These are phyloP conservation scores for Centropyge bicolor DNA, from an alignment of 2,797 vertebrate species.

Conservation along the genomic window DNA sequence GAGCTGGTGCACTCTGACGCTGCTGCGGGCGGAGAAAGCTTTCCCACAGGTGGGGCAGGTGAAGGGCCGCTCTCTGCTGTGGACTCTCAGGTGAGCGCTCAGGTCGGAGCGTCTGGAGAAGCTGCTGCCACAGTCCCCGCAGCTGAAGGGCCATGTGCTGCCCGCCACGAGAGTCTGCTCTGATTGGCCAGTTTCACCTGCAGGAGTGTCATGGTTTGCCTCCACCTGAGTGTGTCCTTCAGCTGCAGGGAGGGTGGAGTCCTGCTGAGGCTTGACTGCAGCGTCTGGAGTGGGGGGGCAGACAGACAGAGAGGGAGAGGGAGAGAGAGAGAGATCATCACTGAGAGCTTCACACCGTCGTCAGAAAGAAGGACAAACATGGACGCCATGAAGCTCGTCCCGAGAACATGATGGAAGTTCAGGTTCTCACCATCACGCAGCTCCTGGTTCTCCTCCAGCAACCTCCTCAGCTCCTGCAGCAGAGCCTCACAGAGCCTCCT, in stretches of 20 bases:
- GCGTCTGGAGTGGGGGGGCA: neutral
- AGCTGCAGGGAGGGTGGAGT: neutral
- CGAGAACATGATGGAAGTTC: neutral
- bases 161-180: neutral
- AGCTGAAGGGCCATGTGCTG: conserved; percentile 25
- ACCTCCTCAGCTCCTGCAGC: conserved; percentile 49
- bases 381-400: neutral
- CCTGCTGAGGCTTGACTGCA: neutral
- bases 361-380: neutral
- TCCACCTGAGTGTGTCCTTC: neutral
- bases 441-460: conserved; percentile 40
- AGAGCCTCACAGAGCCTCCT: conserved; percentile 40
- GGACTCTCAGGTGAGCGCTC: conserved; percentile 50
- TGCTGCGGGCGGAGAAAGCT: conserved; percentile 51
- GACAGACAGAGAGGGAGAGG: neutral
- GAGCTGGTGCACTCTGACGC: conserved; percentile 49
- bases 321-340: neutral
- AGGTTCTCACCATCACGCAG: neutral
- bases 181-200: neutral
- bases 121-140: conserved; percentile 44
- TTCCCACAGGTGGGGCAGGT: conserved; percentile 51
- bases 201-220: fast-evolving
- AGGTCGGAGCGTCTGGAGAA: conserved; percentile 51
- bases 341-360: neutral
- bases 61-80: conserved; percentile 51